A percentile compares a stretch with the other conserved stretches of the same genome.
Conservation (phyloP, 2,888 invertebrate species). For the Drosophila macrospina region DNA sequence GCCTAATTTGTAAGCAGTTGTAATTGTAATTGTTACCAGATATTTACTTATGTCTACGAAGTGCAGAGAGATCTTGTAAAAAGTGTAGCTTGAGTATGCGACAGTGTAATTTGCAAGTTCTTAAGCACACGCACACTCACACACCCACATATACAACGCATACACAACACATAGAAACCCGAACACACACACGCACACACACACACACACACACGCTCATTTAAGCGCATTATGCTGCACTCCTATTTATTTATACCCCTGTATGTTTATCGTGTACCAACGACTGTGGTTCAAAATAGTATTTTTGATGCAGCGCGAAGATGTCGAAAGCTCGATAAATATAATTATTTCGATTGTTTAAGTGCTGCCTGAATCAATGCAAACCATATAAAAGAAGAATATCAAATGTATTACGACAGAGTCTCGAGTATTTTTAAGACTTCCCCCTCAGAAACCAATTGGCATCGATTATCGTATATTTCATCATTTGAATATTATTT, state of each 20-base stretch:
- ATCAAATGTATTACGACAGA: slow-evolving; percentile 71
- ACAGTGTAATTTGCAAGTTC: slow-evolving; percentile 75
- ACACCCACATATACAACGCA: slow-evolving; percentile 22
- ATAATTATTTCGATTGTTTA: neutral
- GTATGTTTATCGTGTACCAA: slow-evolving; percentile 34
- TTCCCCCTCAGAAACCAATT: slow-evolving; percentile 20
- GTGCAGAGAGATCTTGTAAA: slow-evolving; percentile 55
- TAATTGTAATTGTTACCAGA: too few relatives aligned
- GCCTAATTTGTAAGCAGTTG: too few relatives aligned
- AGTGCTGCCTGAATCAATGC: slow-evolving; percentile 37
- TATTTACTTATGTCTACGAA: slow-evolving; percentile 25
- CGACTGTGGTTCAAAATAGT: slow-evolving; percentile 66
- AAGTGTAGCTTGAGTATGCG: slow-evolving; percentile 65
- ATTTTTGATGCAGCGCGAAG: slow-evolving; percentile 67
- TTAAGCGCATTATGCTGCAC: slow-evolving; percentile 39
- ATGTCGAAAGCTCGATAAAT: slow-evolving; percentile 6
- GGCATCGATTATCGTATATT: slow-evolving; percentile 27
- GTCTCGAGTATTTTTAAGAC: slow-evolving; percentile 76
- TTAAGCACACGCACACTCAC: slow-evolving; percentile 29
- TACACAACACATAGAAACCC: slow-evolving; percentile 15
- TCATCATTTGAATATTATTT: slow-evolving; percentile 6
- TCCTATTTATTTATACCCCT: slow-evolving; percentile 23
- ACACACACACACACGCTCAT: slow-evolving; percentile 28
- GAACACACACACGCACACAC: slow-evolving; percentile 27
- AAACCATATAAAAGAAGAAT: slow-evolving; percentile 54